Conservation (phyloP, 64 coral and sea anemone genomes). For the Astreopora myriophthalma region DNA sequence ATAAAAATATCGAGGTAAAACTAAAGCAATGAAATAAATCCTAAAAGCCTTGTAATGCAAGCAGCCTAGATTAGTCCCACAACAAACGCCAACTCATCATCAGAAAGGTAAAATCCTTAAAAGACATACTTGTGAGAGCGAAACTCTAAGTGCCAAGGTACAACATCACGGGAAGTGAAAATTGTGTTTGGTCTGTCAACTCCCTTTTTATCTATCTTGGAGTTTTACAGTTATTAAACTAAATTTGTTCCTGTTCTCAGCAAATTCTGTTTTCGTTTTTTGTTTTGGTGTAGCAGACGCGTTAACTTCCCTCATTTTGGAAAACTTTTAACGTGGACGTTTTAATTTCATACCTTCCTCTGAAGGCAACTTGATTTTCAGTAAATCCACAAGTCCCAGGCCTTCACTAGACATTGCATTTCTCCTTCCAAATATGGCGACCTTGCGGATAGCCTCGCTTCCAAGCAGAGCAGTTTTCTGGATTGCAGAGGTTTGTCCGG, state of each 20-base stretch:
- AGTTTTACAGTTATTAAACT: too few species aligned
- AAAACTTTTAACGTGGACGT: too few species aligned
- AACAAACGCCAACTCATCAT: too few species aligned
- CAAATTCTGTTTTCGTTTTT: too few species aligned
- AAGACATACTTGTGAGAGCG: neutral
- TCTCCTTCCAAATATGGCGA: constrained; percentile 59
- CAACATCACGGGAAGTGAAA: neutral
- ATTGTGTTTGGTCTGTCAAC: neutral
- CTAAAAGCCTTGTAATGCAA: neutral
- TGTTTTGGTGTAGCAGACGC: too few species aligned
- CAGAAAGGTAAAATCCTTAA: neutral
- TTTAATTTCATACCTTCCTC: constrained; percentile 35
- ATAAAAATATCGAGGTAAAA: neutral
- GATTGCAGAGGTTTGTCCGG: constrained; percentile 76
- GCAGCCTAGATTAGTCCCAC: too few species aligned
- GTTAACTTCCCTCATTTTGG: too few species aligned
- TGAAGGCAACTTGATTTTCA: constrained; percentile 74
- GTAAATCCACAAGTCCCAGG: constrained; percentile 67
- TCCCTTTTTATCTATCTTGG: neutral
- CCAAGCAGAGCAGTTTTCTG: constrained; percentile 89
- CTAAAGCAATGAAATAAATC: neutral
- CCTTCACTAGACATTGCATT: constrained; percentile 3
- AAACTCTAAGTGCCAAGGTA: neutral
- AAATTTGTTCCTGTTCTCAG: too few species aligned
- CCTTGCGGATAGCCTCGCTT: constrained; percentile 59